Evolutionary conservation across 2,797 vertebrate genomes (phyloP), one percentile per base, ranked within the genome.

Genomic region (Sternotherus odoratus): DNA sequence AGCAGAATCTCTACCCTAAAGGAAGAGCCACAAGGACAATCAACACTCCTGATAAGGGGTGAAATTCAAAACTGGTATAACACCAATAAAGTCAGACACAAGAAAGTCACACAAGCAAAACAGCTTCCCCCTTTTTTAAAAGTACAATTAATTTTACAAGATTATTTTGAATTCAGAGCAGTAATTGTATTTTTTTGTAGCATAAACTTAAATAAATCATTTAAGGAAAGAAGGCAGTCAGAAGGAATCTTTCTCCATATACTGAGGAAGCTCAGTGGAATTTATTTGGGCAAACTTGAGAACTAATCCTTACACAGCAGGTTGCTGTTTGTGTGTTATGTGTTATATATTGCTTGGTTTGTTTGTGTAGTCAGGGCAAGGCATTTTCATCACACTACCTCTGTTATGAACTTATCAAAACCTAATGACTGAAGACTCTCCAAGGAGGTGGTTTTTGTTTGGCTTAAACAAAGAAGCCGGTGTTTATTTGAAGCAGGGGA

Each of bases 351-450:
- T 80, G 75, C 87, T 92, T 94, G 83, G 43, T 85, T 39, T 85
- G 43, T 26, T 84, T 89, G 66, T 36, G 63, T 26, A 77, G 81
- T 83, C 50, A 90, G 83, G 53, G 16, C 66, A 93, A 87, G 50
- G 79, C 69, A 87, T 15, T 91, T 96, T 86, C 2, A 87, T 94
- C 66, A 79, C 83, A 84, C 77, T 92, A 75, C 26, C 87, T 79
- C 91, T 88, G 21, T 43, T 93, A 91, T 87, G 81, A 92, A 50
- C 54, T 78, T 80, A 86, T 93, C 39, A 75, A 92, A 91, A 82
- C 26, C 4, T 83, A 89, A 89, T 56, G 43, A 72, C 83, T 79
- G 87, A 92, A 95, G 89, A 80, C 78, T 83, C 30, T 88, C 63
- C 49, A 48, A 87, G 57, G 46, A 92, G 17, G 3, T 88, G 5